Evolutionary conservation across 2,888 invertebrate species (phyloP), one percentile per base, ranked within the genome.

Genomic region (Lapara coniferarum): DNA sequence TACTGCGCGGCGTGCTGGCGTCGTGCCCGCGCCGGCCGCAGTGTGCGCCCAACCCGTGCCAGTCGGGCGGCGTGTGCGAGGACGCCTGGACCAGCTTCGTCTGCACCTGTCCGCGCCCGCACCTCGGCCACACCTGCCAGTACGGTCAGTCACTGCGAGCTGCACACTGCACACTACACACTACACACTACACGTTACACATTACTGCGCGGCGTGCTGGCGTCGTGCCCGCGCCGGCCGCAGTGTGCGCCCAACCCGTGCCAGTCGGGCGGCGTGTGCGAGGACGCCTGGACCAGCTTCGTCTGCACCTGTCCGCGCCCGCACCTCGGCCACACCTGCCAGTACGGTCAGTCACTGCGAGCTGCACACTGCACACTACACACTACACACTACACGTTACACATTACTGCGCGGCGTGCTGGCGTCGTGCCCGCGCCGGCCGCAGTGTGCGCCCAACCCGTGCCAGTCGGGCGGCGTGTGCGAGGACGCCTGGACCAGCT

Each of bases 171-270:
- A n/a, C 0, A 51, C 51, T n/a, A 12, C 46, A 53, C 67, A 13
- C 25, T 2, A 25, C 13, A 37, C 16, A 16, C 52, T 37, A n/a
- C n/a, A n/a, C n/a, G n/a, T n/a, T n/a, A n/a, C n/a, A n/a, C n/a
- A n/a, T n/a, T n/a, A n/a, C 90, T 95, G 87, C 91, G 87, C 79
- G 93, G 95, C 73, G 96, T 97, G 72, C 95, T 95, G 74, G 95
- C 96, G 44, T 96, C 97, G n/a, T 99, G 99, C 86, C 95, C 96
- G 25, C 95, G 98, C 71, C 94, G 94, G 70, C 95, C 96, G 72
- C 98, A 98, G 88, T 98, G 98, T 86, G 89, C 89, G 74, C 97
- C 97, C 59, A 97, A 97, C 93, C 98, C 98, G 0, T 99, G 99
- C 87, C 95, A 96, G 82, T 96, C 97, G 70, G 97, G 96, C 74